Conservation (phyloP, 2,797 vertebrate species). For the Syncerus caffer region DNA sequence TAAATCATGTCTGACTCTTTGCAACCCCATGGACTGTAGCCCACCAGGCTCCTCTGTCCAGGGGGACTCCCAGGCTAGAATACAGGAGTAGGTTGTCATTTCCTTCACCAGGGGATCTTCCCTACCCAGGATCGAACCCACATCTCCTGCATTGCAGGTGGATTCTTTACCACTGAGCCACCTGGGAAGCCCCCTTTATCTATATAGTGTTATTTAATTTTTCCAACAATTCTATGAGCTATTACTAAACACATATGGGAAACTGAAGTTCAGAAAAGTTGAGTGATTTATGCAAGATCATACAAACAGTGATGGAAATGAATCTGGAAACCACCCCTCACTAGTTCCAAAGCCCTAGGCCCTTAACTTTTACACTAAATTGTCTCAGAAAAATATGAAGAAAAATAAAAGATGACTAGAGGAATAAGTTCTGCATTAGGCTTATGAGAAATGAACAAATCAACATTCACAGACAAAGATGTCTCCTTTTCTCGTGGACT, state of each 20-base stretch:
- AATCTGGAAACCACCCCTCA: background rate
- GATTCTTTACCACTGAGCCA: background rate
- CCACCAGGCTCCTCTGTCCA: background rate
- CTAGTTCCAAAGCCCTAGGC: background rate
- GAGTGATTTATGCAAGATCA: background rate
- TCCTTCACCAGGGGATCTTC: background rate
- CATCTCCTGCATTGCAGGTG: background rate
- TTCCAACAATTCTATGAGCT: background rate
- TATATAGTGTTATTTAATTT: background rate
- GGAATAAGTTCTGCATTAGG: background rate
- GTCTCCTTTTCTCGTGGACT: background rate
- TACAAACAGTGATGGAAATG: background rate
- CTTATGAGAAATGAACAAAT: background rate
- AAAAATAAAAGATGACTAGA: background rate
- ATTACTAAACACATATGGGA: background rate
- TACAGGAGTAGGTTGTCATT: background rate
- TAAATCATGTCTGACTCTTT: background rate
- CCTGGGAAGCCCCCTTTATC: background rate
- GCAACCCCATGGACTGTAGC: background rate
- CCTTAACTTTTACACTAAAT: background rate
- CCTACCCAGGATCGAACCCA: background rate
- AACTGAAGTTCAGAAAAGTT: background rate
- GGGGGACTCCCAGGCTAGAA: background rate
- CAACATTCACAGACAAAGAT: background rate
- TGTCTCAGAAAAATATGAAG: background rate